phyloP scores from a whole-genome alignment of 30 jellyfish, hydroid and myxozoan genomes.

The Aurelia aurita complex sp. Pacific region DNA sequence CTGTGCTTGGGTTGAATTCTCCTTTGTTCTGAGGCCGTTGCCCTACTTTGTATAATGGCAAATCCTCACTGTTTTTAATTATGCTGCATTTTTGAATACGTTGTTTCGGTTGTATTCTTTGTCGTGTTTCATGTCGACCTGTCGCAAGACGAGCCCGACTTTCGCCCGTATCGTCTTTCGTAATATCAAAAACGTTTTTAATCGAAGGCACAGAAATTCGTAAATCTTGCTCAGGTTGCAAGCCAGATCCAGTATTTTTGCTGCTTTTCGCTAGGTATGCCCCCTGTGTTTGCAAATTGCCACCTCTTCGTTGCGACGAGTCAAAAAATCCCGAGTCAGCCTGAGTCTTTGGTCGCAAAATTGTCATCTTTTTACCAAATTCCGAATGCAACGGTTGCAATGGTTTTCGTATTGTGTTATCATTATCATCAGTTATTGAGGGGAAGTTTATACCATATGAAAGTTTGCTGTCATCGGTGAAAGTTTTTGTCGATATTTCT shows the following conservation, averaged over 20 bases:
- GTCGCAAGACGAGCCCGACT: too few species aligned
- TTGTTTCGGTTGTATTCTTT: neutral
- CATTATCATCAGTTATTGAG: slow-evolving; percentile 6
- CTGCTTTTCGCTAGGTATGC: too few species aligned
- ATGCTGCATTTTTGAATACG: neutral
- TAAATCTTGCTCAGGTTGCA: neutral
- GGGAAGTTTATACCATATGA: slow-evolving; percentile 7
- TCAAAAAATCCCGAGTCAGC: neutral
- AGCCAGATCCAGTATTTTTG: neutral
- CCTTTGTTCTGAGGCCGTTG: neutral
- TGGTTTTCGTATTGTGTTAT: neutral
- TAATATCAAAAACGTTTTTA: too few species aligned
- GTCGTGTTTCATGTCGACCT: neutral
- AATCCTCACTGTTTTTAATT: neutral
- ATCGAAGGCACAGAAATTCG: too few species aligned
- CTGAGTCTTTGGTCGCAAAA: neutral
- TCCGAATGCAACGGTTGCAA: too few species aligned
- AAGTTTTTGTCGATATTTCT: neutral
- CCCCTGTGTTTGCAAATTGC: neutral
- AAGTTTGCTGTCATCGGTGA: neutral
- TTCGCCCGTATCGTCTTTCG: too few species aligned
- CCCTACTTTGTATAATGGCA: neutral
- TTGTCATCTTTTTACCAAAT: neutral
- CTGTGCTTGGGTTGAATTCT: neutral
- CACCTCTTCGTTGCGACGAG: neutral